phyloP scores from a whole-genome alignment of 2,888 invertebrate genomes.

The Diarsia dahlii region DNA sequence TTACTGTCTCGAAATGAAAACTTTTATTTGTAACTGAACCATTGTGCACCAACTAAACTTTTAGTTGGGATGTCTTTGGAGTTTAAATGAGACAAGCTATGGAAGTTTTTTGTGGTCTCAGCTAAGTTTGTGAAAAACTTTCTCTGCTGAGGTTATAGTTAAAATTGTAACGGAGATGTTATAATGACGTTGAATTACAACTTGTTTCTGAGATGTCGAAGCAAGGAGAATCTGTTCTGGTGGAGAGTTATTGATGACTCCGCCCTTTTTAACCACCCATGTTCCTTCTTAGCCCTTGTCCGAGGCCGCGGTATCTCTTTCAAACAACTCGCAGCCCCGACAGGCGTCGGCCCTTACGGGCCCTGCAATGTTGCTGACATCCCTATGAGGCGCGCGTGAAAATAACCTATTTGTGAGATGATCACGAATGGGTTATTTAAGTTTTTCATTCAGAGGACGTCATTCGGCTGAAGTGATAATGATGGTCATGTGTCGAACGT shows the following conservation, averaged over 20 bases:
- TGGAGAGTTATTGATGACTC: background rate
- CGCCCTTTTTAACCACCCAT: background rate
- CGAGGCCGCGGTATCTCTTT: no score
- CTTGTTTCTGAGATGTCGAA: background rate
- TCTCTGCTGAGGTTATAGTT: background rate
- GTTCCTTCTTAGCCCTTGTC: no score
- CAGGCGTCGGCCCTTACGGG: no score
- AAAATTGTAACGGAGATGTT: background rate
- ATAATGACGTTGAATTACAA: background rate
- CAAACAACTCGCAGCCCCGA: no score
- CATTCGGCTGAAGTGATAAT: no score
- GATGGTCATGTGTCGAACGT: no score
- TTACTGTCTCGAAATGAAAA: conserved; percentile 48
- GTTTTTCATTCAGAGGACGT: no score
- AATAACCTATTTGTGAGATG: no score
- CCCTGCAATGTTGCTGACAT: no score
- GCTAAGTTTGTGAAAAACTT: conserved; percentile 3
- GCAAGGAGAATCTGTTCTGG: background rate
- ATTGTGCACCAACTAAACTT: conserved; percentile 32
- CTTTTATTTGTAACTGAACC: conserved; percentile 36
- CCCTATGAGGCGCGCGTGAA: no score
- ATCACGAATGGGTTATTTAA: no score
- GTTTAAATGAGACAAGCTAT: conserved; percentile 45
- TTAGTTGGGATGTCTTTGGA: conserved; percentile 13
- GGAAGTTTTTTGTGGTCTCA: conserved; percentile 14